Base-by-base conservation (phyloP, 2,797 vertebrate genomes). In the Halcyon leucocephala region DNA sequence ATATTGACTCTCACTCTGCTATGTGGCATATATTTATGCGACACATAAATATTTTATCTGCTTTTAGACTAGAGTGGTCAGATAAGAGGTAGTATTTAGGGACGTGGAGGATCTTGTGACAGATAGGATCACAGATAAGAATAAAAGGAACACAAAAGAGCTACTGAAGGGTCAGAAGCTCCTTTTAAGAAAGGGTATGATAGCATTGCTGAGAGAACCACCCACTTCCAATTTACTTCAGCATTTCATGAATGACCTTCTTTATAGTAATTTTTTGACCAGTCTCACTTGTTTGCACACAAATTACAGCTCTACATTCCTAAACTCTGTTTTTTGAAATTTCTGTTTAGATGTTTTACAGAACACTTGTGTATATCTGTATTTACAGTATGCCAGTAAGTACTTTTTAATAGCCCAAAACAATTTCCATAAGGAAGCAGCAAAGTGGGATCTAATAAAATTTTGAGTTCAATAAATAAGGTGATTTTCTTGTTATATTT, bases 71-170 rank as follows among this genome's bases (percentile, higher is more conserved):
- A 58, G 7, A 74, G 39, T 48, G 42, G 60, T 80, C 79, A 66
- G 60, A 33, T 35, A 80, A 81, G 57, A 74, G 24, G 25, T 58
- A 90, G 33, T 79, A 82, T 83, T 71, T 69, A 89, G 89, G 46
- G 71, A 83, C 24, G 31, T 5, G 54, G 58, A 72, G 61, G 20
- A 39, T 82, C 91, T 92, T 83, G 80, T 88, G 85, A 93, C 29
- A 69, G 57, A 91, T 93, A 42, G 35, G 14, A 44, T 95, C 51
- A 79, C 55, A 86, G 79, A 95, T 87, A 87, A 71, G 74, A 82
- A 82, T 58, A 66, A 82, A 92, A 93, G 12, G 28, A 31, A 57
- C 22, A 93, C 72, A 95, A 94, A 95, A 28, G 25, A 93, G 14
- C 33, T 79, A 66, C 39, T 91, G 77, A 91, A 52, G 55, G 28